These are phyloP conservation scores for Lepus europaeus DNA, from an alignment of 2,113 vertebrate genomes.

Conservation along the genomic window DNA sequence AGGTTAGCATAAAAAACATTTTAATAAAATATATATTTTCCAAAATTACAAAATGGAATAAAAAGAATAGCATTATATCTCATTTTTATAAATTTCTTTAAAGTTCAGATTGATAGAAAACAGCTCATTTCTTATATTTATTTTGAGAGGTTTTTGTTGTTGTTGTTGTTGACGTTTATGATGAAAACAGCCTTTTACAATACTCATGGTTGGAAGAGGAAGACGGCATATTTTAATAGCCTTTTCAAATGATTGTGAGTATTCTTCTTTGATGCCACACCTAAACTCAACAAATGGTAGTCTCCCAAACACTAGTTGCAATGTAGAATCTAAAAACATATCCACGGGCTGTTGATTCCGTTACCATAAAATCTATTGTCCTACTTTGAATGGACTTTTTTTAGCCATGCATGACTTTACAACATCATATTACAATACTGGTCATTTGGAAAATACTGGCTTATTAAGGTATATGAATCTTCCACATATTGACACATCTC, in stretches of 20 bases:
- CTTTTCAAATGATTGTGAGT: neutral
- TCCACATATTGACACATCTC: neutral
- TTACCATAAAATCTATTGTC: neutral
- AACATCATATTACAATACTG: neutral
- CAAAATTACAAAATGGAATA: neutral
- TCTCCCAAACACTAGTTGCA: neutral
- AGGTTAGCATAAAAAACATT: neutral
- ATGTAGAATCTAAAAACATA: neutral
- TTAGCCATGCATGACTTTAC: neutral
- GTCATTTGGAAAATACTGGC: slow-evolving; percentile 15
- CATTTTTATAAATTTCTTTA: slow-evolving; percentile 42
- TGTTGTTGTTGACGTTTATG: neutral
- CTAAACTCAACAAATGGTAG: neutral
- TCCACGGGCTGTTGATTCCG: neutral
- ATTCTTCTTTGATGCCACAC: neutral
- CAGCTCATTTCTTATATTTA: neutral
- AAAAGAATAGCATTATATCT: neutral
- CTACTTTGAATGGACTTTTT: neutral
- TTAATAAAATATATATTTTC: slow-evolving; percentile 45
- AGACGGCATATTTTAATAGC: neutral
- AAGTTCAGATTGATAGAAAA: slow-evolving; percentile 7
- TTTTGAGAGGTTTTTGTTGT: neutral
- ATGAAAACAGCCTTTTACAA: neutral
- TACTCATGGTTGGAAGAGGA: neutral
- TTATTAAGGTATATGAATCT: neutral